Evolutionary conservation across 2,113 vertebrate species (phyloP).

Genomic region (Chaetodon trifascialis): DNA sequence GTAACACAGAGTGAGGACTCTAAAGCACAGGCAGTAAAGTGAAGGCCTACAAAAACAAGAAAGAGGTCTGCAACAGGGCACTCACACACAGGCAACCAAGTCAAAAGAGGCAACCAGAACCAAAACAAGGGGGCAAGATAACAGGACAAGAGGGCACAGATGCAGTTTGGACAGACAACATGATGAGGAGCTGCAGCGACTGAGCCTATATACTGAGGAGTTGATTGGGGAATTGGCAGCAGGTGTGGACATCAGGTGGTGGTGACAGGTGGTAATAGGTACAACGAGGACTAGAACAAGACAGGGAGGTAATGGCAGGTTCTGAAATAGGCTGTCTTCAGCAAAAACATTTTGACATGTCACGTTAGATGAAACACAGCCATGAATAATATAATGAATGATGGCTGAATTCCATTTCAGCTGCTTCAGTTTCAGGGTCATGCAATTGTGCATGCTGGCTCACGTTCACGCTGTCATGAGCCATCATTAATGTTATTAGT

Average conservation of each 20-base stretch:
- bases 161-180: neutral
- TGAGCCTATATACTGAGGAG: neutral
- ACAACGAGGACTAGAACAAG: neutral
- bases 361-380: neutral
- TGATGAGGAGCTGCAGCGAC: neutral
- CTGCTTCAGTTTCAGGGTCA: neutral
- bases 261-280: constrained; percentile 14
- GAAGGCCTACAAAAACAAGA: neutral
- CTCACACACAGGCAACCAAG: too few relatives aligned
- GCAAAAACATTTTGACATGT: neutral
- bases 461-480: neutral
- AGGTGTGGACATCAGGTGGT: constrained; percentile 8
- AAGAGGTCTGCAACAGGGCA: neutral
- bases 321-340: neutral
- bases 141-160: neutral
- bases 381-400: neutral
- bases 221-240: constrained; percentile 1
- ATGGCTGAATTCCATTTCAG: neutral
- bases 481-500: constrained; percentile 14
- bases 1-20: neutral
- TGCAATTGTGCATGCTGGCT: neutral
- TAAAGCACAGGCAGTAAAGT: neutral
- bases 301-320: neutral
- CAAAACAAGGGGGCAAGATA: neutral
- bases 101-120: neutral